Conservation (phyloP, 1,140 invertebrate species). For the Dendroctonus ponderosae region DNA sequence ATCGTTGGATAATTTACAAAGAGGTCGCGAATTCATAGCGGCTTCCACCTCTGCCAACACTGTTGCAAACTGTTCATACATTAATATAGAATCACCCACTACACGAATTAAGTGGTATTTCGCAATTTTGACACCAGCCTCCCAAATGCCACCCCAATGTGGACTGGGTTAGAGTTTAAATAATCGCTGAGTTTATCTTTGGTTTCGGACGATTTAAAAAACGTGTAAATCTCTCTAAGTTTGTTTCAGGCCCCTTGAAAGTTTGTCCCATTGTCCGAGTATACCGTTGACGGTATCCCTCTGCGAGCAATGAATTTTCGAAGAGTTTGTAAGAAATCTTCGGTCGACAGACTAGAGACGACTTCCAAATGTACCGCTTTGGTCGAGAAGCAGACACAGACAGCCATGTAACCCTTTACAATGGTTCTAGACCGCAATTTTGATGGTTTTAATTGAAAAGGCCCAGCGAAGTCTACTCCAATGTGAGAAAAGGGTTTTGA, state of each 20-base stretch:
- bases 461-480: slow-evolving; percentile 28
- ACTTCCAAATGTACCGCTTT: slow-evolving; percentile 53
- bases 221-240: slow-evolving; percentile 9
- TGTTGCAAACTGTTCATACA: slow-evolving; percentile 40
- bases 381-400: slow-evolving; percentile 49
- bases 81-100: slow-evolving; percentile 34
- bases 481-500: slow-evolving; percentile 5
- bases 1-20: slow-evolving; percentile 34
- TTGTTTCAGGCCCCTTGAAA: slow-evolving; percentile 21
- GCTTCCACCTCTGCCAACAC: slow-evolving; percentile 43
- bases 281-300: slow-evolving; percentile 29
- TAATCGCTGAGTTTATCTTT: slow-evolving; percentile 34
- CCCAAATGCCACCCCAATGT: slow-evolving; percentile 40
- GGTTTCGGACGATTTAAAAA: slow-evolving; percentile 8
- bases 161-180: slow-evolving; percentile 40
- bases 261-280: slow-evolving; percentile 29
- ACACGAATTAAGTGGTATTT: slow-evolving; percentile 37
- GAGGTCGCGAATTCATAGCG: slow-evolving; percentile 42
- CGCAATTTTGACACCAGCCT: slow-evolving; percentile 37
- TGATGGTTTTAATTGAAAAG: slow-evolving; percentile 14
- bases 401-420: slow-evolving; percentile 46
- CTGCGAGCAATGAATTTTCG: slow-evolving; percentile 49
- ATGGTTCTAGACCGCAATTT: slow-evolving; percentile 8
- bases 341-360: slow-evolving; percentile 44
- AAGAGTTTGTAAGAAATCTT: slow-evolving; percentile 48